Evolutionary conservation across 2,888 invertebrate genomes (phyloP), one percentile per base, ranked within the genome.

Genomic region (Agrochola lychnidis): DNA sequence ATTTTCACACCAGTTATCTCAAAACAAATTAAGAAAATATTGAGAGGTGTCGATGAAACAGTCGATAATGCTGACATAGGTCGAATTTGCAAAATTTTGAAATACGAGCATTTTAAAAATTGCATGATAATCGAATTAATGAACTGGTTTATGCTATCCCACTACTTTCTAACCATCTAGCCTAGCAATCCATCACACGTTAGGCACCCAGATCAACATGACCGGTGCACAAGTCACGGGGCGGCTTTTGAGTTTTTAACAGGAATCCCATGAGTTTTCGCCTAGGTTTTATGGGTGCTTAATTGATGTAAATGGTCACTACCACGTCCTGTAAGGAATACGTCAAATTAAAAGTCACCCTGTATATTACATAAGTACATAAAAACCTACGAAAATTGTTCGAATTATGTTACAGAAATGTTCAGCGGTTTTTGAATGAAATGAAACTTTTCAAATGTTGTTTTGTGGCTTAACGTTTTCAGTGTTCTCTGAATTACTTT

Each of bases 371-470:
- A 22, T 36, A 69, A 19, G 36, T 64, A 73, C 56, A 56, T 61
- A 74, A 53, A 57, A 69, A 48, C 63, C 83, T 78, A 69, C 79
- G 80, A 82, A 87, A 88, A 88, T 89, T 89, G 89, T 91, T 91
- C 87, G 86, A 91, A 90, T 89, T 89, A 87, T 88, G 88, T 87
- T 84, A 88, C 87, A 83, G 87, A 89, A 91, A 90, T 89, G 86
- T 88, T 90, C 82, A 85, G 91, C 83, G 91, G 91, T 91, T 92
- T 91, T 84, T 88, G 84, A 89, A 90, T 86, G 87, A 88, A 89
- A 87, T 79, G 87, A 85, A 93, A 93, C 91, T 93, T 93, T 92
- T 91, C 90, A 89, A 92, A 92, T 88, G 90, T 90, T 92, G 92
- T 93, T 91, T 90, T 92, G 93, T 83, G 93, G 93, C 88, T 89